phyloP scores from a whole-genome alignment of 2,888 invertebrate genomes.

The Urechis unicinctus region DNA sequence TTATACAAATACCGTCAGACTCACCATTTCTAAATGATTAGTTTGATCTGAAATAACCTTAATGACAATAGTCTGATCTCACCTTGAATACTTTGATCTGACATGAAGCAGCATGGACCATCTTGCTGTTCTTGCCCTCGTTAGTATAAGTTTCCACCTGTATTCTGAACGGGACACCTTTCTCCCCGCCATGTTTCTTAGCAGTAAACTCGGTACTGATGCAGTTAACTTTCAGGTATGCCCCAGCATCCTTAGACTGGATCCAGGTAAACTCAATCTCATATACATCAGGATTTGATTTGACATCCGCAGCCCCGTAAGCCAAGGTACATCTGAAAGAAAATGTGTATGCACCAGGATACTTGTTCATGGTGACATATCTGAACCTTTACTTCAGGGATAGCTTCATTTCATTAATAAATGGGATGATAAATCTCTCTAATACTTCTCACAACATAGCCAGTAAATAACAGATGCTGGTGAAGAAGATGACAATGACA shows the following conservation, averaged over 20 bases:
- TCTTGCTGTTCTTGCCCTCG: slow-evolving; percentile 51
- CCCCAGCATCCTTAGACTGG: slow-evolving; percentile 90
- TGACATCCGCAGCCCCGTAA: slow-evolving; percentile 80
- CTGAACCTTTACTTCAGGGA: too few species aligned
- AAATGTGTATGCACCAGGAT: neutral
- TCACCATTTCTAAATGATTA: too few species aligned
- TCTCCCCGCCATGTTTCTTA: slow-evolving; percentile 96
- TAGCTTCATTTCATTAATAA: too few species aligned
- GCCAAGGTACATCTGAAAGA: slow-evolving; percentile 75
- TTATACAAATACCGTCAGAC: neutral
- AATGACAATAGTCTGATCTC: slow-evolving; percentile 1
- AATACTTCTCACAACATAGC: too few species aligned
- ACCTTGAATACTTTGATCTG: slow-evolving; percentile 81
- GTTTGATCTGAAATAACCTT: neutral
- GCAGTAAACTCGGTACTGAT: slow-evolving; percentile 97
- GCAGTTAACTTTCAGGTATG: slow-evolving; percentile 77
- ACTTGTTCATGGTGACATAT: too few species aligned
- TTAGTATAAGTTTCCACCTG: slow-evolving; percentile 66
- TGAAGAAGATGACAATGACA: too few species aligned
- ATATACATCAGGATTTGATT: slow-evolving; percentile 69
- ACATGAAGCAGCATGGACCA: slow-evolving; percentile 90
- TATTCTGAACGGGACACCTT: slow-evolving; percentile 92
- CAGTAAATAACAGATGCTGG: too few species aligned
- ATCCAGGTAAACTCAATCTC: slow-evolving; percentile 88
- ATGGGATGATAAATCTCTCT: too few species aligned